phyloP scores from a whole-genome alignment of 2,113 vertebrate species.

The Pelusios castaneus region DNA sequence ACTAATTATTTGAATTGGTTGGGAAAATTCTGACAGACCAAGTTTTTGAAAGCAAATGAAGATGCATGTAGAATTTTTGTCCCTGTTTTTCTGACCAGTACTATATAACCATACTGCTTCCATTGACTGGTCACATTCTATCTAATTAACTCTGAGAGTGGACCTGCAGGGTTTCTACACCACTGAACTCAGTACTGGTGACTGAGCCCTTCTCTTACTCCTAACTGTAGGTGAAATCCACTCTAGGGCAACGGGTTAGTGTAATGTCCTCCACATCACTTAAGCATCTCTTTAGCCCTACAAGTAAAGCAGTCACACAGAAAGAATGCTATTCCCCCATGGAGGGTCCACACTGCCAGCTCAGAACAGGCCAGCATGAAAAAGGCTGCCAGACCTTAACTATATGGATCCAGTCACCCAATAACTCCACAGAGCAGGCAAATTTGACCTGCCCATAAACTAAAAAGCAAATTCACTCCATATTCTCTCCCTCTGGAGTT shows the following conservation, averaged over 20 bases:
- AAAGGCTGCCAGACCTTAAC: neutral
- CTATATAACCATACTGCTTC: neutral
- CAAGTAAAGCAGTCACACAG: rapidly evolving
- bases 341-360: neutral
- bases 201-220: neutral
- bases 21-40: neutral
- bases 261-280: neutral
- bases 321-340: neutral
- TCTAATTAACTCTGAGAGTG: neutral
- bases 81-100: neutral
- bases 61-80: neutral
- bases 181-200: neutral
- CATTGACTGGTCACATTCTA: neutral
- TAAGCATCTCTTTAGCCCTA: neutral
- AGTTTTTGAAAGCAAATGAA: neutral
- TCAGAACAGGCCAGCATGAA: neutral
- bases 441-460: neutral
- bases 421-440: neutral
- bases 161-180: neutral
- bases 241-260: neutral
- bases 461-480: neutral
- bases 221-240: neutral
- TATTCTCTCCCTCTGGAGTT: neutral
- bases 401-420: neutral
- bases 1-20: neutral